Conservation (phyloP, 2,797 vertebrate genomes). For the Halcyon leucocephala region DNA sequence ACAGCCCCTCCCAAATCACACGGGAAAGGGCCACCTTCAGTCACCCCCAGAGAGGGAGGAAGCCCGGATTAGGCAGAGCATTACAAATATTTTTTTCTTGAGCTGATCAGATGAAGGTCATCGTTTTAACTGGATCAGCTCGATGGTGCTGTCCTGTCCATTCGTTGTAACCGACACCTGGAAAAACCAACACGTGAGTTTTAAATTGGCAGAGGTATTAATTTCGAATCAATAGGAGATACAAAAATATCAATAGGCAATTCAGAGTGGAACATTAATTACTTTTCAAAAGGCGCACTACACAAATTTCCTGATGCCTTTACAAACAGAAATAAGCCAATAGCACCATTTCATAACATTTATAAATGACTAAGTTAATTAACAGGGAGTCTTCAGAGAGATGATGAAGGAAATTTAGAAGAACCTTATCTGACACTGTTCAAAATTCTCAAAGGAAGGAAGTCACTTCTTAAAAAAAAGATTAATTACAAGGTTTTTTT, state of each 20-base stretch:
- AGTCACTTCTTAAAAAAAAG: background rate
- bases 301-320: conserved; percentile 29
- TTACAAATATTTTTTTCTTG: background rate
- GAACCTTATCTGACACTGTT: conserved; percentile 1
- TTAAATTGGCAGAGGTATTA: background rate
- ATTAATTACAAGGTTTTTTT: conserved; percentile 18
- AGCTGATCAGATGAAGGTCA: background rate
- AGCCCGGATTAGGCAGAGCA: background rate
- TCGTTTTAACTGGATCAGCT: background rate
- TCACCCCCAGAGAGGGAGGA: background rate
- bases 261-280: conserved; percentile 51
- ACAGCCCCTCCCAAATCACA: background rate
- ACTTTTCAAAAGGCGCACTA: conserved; percentile 21
- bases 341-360: conserved; percentile 28
- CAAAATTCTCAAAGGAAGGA: conserved; percentile 45
- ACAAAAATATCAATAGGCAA: conserved; percentile 24
- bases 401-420: conserved; percentile 46
- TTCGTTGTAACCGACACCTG: background rate
- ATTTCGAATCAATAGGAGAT: conserved; percentile 1
- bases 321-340: conserved; percentile 45
- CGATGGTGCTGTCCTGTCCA: accelerated
- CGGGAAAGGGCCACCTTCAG: background rate
- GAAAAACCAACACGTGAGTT: background rate
- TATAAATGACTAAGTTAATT: conserved; percentile 64
- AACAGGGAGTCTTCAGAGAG: conserved; percentile 57